phyloP scores from a whole-genome alignment of 1,140 invertebrate species.

The Platorchestia sp. region DNA sequence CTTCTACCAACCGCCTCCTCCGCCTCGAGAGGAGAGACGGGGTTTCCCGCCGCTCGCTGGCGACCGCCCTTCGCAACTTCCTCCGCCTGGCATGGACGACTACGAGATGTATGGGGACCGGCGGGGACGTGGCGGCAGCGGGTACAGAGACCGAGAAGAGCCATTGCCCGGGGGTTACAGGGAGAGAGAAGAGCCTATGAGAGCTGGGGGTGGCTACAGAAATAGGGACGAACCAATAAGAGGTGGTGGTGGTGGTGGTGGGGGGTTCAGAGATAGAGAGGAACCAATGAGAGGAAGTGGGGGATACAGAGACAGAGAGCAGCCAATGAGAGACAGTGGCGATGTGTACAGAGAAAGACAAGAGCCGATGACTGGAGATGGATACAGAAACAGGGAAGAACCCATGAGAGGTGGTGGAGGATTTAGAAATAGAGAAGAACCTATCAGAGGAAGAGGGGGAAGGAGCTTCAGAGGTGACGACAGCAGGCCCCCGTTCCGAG shows the following conservation, averaged over 20 bases:
- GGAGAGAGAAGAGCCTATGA: background rate
- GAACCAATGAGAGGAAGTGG: background rate
- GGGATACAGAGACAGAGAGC: background rate
- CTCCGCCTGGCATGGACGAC: background rate
- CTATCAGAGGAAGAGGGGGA: background rate
- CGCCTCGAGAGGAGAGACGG: background rate
- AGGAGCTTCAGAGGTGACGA: constrained; percentile 2
- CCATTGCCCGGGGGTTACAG: background rate
- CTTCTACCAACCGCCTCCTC: background rate
- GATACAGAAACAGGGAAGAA: constrained; percentile 9
- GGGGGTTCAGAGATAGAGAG: background rate
- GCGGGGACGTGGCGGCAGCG: background rate
- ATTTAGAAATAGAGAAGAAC: constrained; percentile 16
- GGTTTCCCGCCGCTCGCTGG: background rate
- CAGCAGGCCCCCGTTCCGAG: constrained; percentile 16
- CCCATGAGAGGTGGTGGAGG: background rate
- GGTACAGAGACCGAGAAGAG: background rate
- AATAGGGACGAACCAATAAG: constrained; percentile 7
- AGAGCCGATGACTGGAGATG: background rate
- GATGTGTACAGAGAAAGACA: background rate
- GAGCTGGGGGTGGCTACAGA: background rate
- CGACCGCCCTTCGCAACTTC: background rate
- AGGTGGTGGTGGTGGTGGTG: background rate
- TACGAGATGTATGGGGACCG: background rate
- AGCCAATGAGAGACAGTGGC: background rate